These are phyloP conservation scores for Lithobates pipiens DNA, from an alignment of 2,797 vertebrate species.

Conservation along the genomic window DNA sequence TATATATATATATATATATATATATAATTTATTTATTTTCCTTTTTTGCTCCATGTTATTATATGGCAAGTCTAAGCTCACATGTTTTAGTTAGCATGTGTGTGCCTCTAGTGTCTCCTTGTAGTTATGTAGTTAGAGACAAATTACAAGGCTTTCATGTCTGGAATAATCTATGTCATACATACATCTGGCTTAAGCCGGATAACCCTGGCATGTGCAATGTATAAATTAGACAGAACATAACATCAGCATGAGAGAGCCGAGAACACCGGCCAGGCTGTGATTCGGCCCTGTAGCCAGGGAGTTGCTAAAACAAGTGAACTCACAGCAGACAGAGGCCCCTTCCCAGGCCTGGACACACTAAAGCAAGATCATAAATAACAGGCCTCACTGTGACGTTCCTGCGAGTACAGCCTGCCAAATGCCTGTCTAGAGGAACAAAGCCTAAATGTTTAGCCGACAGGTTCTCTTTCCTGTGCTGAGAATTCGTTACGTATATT, in stretches of 20 bases:
- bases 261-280: constrained; percentile 46
- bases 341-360: constrained; percentile 34
- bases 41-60: neutral
- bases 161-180: constrained; percentile 61
- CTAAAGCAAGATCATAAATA: constrained; percentile 56
- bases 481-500: constrained; percentile 11
- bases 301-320: constrained; percentile 59
- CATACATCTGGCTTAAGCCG: constrained; percentile 58
- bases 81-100: neutral
- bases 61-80: neutral
- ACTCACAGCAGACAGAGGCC: constrained; percentile 48
- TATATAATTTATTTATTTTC: too few species aligned
- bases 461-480: constrained; percentile 25
- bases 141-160: constrained; percentile 18
- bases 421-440: constrained; percentile 21
- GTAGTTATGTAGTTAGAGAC: constrained; percentile 4
- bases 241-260: constrained; percentile 58
- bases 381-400: constrained; percentile 23
- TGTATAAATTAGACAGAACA: constrained; percentile 58
- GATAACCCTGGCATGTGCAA: constrained; percentile 51
- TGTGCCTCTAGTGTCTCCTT: constrained; percentile 20
- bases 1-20: neutral
- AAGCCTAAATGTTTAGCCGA: neutral
- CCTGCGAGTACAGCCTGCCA: neutral
- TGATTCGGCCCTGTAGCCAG: constrained; percentile 50